Evolutionary conservation across 1,140 invertebrate genomes (phyloP).

Genomic region (Lepeophtheirus salmonis): DNA sequence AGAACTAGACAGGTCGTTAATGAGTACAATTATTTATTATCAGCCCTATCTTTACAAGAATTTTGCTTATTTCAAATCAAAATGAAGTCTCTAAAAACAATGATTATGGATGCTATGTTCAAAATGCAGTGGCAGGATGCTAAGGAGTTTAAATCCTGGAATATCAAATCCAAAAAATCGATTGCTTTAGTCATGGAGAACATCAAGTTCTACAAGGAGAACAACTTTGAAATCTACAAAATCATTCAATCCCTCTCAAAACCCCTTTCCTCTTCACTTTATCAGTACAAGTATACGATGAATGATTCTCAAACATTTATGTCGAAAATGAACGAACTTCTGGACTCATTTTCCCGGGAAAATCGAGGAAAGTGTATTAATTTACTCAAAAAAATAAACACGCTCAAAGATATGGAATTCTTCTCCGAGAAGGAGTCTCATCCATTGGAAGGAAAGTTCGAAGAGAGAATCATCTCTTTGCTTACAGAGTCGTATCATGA

Average conservation of each 20-base stretch:
- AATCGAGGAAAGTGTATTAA: neutral
- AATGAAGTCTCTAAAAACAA: neutral
- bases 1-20: neutral
- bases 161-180: neutral
- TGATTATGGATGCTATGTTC: neutral
- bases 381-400: neutral
- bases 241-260: neutral
- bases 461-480: neutral
- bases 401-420: neutral
- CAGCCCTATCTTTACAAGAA: neutral
- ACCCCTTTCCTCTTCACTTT: neutral
- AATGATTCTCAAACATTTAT: neutral
- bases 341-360: neutral
- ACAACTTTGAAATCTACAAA: neutral
- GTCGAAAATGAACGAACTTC: neutral
- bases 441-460: neutral
- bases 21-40: neutral
- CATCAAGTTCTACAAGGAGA: neutral
- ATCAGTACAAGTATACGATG: neutral
- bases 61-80: neutral
- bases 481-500: neutral
- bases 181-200: neutral
- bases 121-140: neutral
- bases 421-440: neutral
- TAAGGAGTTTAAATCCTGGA: neutral